Evolutionary conservation across 2,888 invertebrate species (phyloP).

Genomic region (Dryadula phaetusa): DNA sequence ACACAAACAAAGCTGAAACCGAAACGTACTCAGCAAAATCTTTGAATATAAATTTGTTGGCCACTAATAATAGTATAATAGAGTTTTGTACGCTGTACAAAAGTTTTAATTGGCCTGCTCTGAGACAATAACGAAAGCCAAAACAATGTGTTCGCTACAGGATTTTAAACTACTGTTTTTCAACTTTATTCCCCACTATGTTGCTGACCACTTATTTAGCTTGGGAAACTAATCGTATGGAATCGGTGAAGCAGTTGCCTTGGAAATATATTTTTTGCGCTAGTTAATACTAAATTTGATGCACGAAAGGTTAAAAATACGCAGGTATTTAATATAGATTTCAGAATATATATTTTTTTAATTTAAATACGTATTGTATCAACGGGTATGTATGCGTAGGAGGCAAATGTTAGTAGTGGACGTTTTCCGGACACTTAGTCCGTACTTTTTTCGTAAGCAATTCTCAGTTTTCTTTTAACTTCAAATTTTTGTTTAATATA

Average conservation of each 20-base stretch:
- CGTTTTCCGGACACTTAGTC: too few species aligned
- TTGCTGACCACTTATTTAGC: constrained; percentile 32
- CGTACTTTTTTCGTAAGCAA: too few species aligned
- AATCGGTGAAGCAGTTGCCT: background rate
- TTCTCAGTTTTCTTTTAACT: too few species aligned
- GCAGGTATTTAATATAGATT: background rate
- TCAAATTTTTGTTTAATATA: too few species aligned
- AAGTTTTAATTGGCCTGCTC: constrained; percentile 47
- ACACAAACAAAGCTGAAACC: background rate
- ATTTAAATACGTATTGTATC: too few species aligned
- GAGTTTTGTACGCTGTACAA: constrained; percentile 39
- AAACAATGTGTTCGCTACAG: constrained; percentile 37
- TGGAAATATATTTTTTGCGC: background rate
- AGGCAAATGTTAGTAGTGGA: too few species aligned
- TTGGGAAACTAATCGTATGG: constrained; percentile 14
- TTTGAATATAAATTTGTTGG: constrained; percentile 28
- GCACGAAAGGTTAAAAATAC: background rate
- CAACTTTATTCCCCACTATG: constrained; percentile 28
- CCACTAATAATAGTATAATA: constrained; percentile 45
- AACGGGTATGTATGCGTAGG: too few species aligned
- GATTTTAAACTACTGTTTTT: constrained; percentile 36
- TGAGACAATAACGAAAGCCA: constrained; percentile 32
- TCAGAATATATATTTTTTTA: background rate
- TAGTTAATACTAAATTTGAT: background rate
- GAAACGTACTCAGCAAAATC: background rate